Evolutionary conservation across 2,888 invertebrate genomes (phyloP).

Genomic region (Callimorpha dominula): DNA sequence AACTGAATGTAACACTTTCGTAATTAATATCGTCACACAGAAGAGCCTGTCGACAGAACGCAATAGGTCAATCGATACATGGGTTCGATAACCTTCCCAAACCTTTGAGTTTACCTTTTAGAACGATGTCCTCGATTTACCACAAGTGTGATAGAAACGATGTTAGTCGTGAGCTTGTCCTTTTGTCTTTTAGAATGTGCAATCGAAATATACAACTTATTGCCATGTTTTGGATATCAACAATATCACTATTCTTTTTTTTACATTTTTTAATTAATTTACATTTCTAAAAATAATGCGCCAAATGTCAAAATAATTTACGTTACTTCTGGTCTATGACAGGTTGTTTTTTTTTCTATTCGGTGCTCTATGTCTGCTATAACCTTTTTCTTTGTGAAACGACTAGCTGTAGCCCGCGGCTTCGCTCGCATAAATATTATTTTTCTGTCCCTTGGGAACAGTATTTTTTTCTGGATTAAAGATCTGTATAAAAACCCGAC

Average conservation of each 20-base stretch:
- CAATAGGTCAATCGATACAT: slow-evolving; percentile 47
- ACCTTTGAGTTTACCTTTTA: slow-evolving; percentile 37
- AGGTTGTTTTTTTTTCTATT: background rate
- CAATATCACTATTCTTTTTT: background rate
- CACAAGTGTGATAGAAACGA: slow-evolving; percentile 19
- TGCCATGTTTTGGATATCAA: background rate
- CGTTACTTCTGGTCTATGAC: background rate
- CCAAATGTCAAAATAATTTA: background rate
- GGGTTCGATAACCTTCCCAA: slow-evolving; percentile 41
- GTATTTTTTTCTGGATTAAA: background rate
- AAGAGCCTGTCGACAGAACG: slow-evolving; percentile 1
- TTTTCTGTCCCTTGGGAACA: background rate
- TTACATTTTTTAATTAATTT: background rate
- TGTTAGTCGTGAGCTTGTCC: background rate
- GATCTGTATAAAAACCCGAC: no score
- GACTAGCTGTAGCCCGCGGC: background rate
- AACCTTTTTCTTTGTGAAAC: background rate
- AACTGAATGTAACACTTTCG: background rate
- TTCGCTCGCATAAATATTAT: background rate
- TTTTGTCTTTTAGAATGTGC: background rate
- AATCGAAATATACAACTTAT: background rate
- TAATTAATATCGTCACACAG: background rate
- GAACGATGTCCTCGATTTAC: slow-evolving; percentile 26
- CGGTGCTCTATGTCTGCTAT: background rate
- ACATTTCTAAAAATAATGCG: background rate